Percentiles rank a stretch among this genome's conserved stretches.
These are phyloP conservation scores for Prostheceraeus crozeri DNA, from an alignment of 2,888 invertebrate species.

Conservation along the genomic window DNA sequence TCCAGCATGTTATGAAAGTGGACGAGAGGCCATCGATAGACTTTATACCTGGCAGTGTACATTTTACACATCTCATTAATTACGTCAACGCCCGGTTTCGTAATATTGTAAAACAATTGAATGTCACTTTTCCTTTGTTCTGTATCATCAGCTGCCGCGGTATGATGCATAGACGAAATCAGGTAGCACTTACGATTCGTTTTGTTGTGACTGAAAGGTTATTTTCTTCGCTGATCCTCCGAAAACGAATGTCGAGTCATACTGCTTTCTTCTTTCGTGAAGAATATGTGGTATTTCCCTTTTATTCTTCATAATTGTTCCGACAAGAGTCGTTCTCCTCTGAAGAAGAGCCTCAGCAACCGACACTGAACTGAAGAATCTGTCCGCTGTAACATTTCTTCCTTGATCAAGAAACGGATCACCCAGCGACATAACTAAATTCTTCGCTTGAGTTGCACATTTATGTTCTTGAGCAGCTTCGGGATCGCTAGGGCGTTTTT, in stretches of 20 bases:
- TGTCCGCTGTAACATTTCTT: slow-evolving; percentile 25
- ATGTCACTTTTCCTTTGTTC: slow-evolving; percentile 21
- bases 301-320: slow-evolving; percentile 23
- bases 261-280: slow-evolving; percentile 17
- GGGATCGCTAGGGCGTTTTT: slow-evolving; percentile 13
- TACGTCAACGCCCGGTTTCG: slow-evolving; percentile 20
- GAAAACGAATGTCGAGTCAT: slow-evolving; percentile 15
- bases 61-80: slow-evolving; percentile 21
- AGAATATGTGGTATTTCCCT: slow-evolving; percentile 22
- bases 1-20: slow-evolving; percentile 27
- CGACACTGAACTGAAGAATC: slow-evolving; percentile 21
- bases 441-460: slow-evolving; percentile 2
- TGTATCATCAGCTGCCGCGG: slow-evolving; percentile 4
- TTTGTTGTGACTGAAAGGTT: slow-evolving; percentile 21
- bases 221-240: slow-evolving; percentile 13
- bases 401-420: slow-evolving; percentile 22
- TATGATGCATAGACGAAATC: slow-evolving; percentile 31
- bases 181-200: slow-evolving; percentile 6
- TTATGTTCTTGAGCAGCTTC: slow-evolving; percentile 14
- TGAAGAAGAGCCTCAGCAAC: slow-evolving; percentile 1
- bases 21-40: slow-evolving; percentile 22
- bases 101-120: slow-evolving; percentile 25
- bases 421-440: slow-evolving; percentile 18
- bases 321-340: slow-evolving; percentile 15
- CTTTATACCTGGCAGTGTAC: slow-evolving; percentile 20